Evolutionary conservation across 2,113 vertebrate species (phyloP).

Genomic region (Microtus pennsylvanicus): DNA sequence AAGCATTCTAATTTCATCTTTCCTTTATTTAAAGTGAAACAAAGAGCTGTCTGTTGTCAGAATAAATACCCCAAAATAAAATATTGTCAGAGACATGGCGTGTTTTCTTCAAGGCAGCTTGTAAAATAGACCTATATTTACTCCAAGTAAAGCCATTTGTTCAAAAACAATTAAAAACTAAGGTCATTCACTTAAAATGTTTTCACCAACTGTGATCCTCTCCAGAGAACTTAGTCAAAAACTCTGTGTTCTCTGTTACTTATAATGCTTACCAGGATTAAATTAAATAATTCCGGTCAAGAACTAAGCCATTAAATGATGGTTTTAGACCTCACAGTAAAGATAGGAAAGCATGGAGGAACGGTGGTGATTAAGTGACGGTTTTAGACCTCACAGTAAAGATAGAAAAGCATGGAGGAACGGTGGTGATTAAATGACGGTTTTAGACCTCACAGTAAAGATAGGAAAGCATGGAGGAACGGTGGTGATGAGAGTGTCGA

Average conservation of each 20-base stretch:
- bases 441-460: background rate
- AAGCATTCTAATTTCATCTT: background rate
- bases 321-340: background rate
- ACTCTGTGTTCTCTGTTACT: background rate
- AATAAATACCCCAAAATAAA: background rate
- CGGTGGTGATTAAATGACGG: too few relatives aligned
- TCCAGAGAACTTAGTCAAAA: background rate
- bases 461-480: background rate
- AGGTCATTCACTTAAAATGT: background rate
- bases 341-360: background rate
- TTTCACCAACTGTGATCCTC: background rate
- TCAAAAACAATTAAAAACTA: background rate
- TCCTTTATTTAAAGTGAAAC: background rate
- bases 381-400: background rate
- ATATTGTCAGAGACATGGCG: background rate
- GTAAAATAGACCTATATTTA: background rate
- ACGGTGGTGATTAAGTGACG: background rate
- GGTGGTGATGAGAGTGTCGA: background rate
- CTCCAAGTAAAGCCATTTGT: background rate
- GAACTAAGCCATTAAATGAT: background rate
- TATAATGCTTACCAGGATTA: background rate
- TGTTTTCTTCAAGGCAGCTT: background rate
- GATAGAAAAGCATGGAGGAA: background rate
- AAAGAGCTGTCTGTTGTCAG: background rate
- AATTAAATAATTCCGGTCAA: background rate